These are phyloP conservation scores for Drosophila rubida DNA, from an alignment of 2,888 invertebrate species.

Conservation along the genomic window DNA sequence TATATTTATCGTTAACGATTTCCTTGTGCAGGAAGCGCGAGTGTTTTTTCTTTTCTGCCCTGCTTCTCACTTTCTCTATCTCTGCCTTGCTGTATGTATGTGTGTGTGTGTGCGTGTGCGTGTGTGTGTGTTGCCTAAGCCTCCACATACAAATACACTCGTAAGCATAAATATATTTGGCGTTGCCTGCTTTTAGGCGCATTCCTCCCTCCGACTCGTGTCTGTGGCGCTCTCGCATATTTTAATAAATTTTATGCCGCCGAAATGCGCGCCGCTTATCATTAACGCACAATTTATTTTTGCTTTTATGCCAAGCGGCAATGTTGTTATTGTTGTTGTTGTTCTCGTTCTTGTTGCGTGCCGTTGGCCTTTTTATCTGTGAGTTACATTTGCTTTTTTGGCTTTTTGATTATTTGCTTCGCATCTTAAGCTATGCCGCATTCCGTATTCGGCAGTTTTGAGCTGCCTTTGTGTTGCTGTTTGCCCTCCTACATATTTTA, in stretches of 20 bases:
- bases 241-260: constrained; percentile 79
- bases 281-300: constrained; percentile 82
- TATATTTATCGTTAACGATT: constrained; percentile 81
- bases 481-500: constrained; percentile 36
- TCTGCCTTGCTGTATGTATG: background rate
- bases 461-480: constrained; percentile 14
- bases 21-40: constrained; percentile 61
- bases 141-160: constrained; percentile 44
- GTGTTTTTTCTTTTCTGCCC: constrained; percentile 9
- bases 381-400: constrained; percentile 77
- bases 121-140: constrained; percentile 40
- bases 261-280: constrained; percentile 78
- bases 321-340: constrained; percentile 27
- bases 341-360: constrained; percentile 26
- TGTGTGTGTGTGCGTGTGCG: constrained; percentile 26
- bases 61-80: constrained; percentile 2
- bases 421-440: constrained; percentile 58
- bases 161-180: constrained; percentile 67
- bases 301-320: constrained; percentile 69
- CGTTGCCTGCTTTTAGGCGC: constrained; percentile 54
- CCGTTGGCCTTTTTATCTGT: constrained; percentile 65
- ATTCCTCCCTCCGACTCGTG: constrained; percentile 14
- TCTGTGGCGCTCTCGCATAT: constrained; percentile 68
- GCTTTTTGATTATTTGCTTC: constrained; percentile 80
- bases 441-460: constrained; percentile 18